Base-by-base conservation (phyloP, 2,113 vertebrate species). In the Orthonyx spaldingii region DNA sequence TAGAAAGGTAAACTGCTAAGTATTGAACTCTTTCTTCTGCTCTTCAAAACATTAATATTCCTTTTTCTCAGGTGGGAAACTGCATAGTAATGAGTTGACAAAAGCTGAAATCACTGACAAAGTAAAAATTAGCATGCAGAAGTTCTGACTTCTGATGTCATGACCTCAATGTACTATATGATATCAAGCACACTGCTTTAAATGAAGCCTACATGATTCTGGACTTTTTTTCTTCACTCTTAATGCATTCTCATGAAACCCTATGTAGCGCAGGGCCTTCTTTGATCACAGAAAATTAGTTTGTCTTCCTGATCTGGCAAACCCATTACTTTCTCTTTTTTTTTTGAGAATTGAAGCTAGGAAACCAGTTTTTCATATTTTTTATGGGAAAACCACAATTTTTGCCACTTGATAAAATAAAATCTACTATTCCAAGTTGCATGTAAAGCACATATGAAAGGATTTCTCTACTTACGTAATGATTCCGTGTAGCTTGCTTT, bases 251-350 rank as follows among this genome's bases (percentile, higher is more conserved):
- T 83, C 57, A 60, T 44, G 33, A 82, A 95, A 63, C 10, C 13
- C 30, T 47, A 6, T 15, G 3, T 37, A 50, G 21, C 6, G 10
- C 37, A 44, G 8, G 30, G 21, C 41, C 64, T 55, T 59, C 28
- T 74, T 81, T 27, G 46, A 94, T 86, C 68, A 75, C 24, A 44
- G 57, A 86, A 77, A 82, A 83, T 89, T 75, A 95, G 87, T 87
- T 69, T 94, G 42, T 94, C 95, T 96, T 96, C 92, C 96, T 94
- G 76, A 93, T 96, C 87, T 95, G 93, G 86, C 80, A 97, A 97
- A 80, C 10, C 8, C 39, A 50, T 44, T 26, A 13, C 59, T 71
- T 79, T n/a, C 65, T 87, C 41, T 68, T 78, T 82, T 68, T 78
- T 82, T 94, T 93, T 30, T 0, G 49, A 66, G 39, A 85, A 80